These are phyloP conservation scores for Diadophis punctatus DNA, from an alignment of 2,113 vertebrate species.

Conservation along the genomic window DNA sequence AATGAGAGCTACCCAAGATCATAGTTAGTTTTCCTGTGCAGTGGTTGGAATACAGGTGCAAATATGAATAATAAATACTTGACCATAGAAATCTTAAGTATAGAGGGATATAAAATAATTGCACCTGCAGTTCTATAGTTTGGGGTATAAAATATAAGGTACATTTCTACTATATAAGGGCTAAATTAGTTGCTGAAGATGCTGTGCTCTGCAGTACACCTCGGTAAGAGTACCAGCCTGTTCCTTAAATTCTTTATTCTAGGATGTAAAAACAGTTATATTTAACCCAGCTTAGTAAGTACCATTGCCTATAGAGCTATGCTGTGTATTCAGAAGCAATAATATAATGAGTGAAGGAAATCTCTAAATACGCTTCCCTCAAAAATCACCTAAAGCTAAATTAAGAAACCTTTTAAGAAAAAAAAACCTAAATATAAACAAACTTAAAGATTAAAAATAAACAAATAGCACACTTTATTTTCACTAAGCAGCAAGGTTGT, in stretches of 20 bases:
- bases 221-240: background rate
- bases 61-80: background rate
- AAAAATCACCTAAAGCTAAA: rapidly evolving
- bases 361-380: background rate
- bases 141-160: background rate
- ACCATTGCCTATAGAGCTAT: background rate
- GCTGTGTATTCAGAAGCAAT: background rate
- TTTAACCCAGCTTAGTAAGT: background rate
- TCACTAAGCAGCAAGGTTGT: background rate
- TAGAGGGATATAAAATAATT: background rate
- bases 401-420: background rate
- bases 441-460: conserved; percentile 50
- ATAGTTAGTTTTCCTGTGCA: background rate
- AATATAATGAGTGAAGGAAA: background rate
- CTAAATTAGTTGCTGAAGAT: rapidly evolving
- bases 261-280: background rate
- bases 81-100: background rate
- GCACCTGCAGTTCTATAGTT: conserved; percentile 1
- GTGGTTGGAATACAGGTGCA: background rate
- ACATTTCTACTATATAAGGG: rapidly evolving
- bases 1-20: background rate
- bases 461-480: background rate
- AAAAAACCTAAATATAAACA: conserved; percentile 7
- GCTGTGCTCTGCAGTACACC: background rate
- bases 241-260: background rate